Percentiles rank a stretch among this genome's conserved stretches.
Conservation (phyloP, 2,113 vertebrate species). For the Colistium nudipinnis region DNA sequence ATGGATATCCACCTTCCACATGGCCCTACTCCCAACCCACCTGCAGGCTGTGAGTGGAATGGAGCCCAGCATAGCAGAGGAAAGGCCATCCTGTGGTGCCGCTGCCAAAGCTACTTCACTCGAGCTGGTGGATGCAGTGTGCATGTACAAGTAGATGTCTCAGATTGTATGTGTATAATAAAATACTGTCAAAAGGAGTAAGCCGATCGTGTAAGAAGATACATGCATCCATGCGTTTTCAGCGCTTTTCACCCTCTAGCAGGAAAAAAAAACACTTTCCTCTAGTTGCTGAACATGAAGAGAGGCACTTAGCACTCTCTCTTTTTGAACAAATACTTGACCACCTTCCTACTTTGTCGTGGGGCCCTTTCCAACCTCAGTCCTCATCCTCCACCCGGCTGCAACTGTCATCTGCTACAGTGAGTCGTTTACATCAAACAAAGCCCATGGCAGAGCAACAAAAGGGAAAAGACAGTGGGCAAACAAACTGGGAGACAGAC, state of each 20-base stretch:
- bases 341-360: slow-evolving; percentile 40
- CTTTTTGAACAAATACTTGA: slow-evolving; percentile 31
- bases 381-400: slow-evolving; percentile 69
- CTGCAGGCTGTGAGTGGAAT: slow-evolving; percentile 43
- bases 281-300: neutral
- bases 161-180: slow-evolving; percentile 12
- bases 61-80: slow-evolving; percentile 51
- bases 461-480: slow-evolving; percentile 70
- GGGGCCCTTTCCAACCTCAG: slow-evolving; percentile 44
- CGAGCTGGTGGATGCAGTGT: slow-evolving; percentile 43
- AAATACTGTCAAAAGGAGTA: slow-evolving; percentile 1
- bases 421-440: slow-evolving; percentile 72
- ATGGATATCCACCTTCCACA: slow-evolving; percentile 23
- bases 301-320: slow-evolving; percentile 4
- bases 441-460: slow-evolving; percentile 66
- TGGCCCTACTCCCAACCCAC: slow-evolving; percentile 38
- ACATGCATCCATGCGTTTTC: neutral
- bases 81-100: slow-evolving; percentile 59
- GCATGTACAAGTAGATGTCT: slow-evolving; percentile 35
- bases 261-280: too few species aligned
- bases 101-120: slow-evolving; percentile 66
- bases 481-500: slow-evolving; percentile 76
- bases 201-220: slow-evolving; percentile 25
- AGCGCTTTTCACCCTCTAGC: too few species aligned
- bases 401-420: slow-evolving; percentile 64